phyloP scores from a whole-genome alignment of 2,888 invertebrate genomes.

The Leucophenga maculata region DNA sequence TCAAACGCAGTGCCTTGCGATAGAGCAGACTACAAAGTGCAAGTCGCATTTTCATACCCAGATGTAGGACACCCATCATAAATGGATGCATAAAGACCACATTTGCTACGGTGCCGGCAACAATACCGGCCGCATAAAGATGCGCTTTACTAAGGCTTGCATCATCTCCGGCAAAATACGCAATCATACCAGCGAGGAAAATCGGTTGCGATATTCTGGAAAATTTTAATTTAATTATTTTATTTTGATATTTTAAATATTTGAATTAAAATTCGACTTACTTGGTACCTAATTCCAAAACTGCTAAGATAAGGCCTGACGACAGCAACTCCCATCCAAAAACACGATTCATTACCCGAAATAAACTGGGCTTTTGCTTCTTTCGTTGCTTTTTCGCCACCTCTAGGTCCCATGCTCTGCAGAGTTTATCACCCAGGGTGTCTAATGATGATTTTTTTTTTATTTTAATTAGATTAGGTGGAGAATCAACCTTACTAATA shows the following conservation, averaged over 20 bases:
- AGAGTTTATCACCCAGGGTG: constrained; percentile 76
- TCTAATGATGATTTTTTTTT: constrained; percentile 50
- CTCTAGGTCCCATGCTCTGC: constrained; percentile 76
- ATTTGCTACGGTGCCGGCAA: constrained; percentile 83
- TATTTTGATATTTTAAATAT: neutral
- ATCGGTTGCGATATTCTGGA: constrained; percentile 78
- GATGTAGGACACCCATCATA: constrained; percentile 81
- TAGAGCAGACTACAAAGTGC: constrained; percentile 81
- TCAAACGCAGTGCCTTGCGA: constrained; percentile 78
- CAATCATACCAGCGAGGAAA: constrained; percentile 77
- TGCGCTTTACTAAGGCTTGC: constrained; percentile 76
- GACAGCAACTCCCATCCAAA: constrained; percentile 76
- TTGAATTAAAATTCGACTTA: constrained; percentile 55
- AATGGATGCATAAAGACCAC: constrained; percentile 89
- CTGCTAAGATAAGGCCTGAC: constrained; percentile 75
- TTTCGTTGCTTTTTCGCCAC: constrained; percentile 67
- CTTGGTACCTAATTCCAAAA: constrained; percentile 77
- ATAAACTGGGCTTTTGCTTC: constrained; percentile 72
- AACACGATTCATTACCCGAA: constrained; percentile 73
- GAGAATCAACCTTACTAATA: no score
- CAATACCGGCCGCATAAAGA: constrained; percentile 82
- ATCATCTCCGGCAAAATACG: constrained; percentile 73
- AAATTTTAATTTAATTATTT: neutral
- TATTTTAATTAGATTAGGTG: no score
- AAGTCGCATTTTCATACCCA: constrained; percentile 80